A percentile compares a stretch with the other conserved stretches of the same genome.
phyloP scores from a whole-genome alignment of 2,797 vertebrate genomes.

The Oreochromis mossambicus region DNA sequence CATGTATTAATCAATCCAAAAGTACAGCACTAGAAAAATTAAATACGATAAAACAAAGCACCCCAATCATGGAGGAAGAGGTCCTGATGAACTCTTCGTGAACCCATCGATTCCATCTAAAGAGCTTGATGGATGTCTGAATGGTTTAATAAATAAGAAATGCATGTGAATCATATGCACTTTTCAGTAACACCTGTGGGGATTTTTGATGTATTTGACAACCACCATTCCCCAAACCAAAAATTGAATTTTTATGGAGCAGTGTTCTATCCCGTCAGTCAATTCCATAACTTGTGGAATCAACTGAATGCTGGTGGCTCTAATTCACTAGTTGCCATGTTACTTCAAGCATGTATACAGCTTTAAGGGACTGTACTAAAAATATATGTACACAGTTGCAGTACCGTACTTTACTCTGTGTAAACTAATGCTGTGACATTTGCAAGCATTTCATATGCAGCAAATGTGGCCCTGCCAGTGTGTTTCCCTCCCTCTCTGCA shows the following conservation, averaged over 20 bases:
- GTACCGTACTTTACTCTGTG: rapidly evolving
- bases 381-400: not conserved
- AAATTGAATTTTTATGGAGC: not conserved
- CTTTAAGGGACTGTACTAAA: not conserved
- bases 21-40: rapidly evolving
- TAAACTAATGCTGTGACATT: not conserved
- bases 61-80: not conserved
- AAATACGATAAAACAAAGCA: not conserved
- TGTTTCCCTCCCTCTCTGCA: not conserved
- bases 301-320: not conserved
- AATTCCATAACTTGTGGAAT: not conserved
- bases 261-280: not conserved
- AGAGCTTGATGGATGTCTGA: not conserved
- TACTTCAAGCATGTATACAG: not conserved
- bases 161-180: not conserved
- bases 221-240: not conserved
- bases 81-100: not conserved
- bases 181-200: not conserved
- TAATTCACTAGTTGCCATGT: not conserved
- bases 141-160: not conserved
- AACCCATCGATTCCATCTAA: not conserved
- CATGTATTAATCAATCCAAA: not conserved
- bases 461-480: not conserved
- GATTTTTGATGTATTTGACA: not conserved
- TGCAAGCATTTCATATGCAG: not conserved